These are phyloP conservation scores for Coregonus ussuriensis DNA, from an alignment of 2,797 vertebrate species.

Conservation along the genomic window DNA sequence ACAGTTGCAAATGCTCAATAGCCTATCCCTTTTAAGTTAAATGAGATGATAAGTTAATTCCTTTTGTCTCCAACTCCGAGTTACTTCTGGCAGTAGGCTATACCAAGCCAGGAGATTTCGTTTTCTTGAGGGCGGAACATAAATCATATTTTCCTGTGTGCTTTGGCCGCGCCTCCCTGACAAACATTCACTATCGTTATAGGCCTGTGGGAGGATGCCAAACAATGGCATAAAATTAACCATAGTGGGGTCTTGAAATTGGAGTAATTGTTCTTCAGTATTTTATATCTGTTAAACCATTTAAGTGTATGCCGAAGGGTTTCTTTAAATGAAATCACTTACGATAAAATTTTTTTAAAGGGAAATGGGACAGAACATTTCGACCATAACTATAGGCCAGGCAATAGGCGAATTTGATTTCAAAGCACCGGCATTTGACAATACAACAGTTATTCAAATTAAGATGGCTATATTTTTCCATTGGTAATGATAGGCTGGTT, in stretches of 20 bases:
- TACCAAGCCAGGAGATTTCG: conserved; percentile 59
- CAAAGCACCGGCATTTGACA: too few species aligned
- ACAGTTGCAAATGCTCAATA: conserved; percentile 13
- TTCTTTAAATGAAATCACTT: not conserved
- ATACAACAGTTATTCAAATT: too few species aligned
- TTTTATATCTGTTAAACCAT: not conserved
- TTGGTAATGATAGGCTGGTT: not conserved
- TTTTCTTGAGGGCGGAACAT: conserved; percentile 82
- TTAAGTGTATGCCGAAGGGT: not conserved
- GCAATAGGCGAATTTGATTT: too few species aligned
- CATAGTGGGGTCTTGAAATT: not conserved
- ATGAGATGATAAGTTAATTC: not conserved
- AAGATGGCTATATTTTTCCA: too few species aligned
- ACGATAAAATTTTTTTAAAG: too few species aligned
- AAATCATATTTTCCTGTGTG: conserved; percentile 51
- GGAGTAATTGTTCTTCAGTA: not conserved
- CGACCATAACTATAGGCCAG: too few species aligned
- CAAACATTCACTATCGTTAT: not conserved
- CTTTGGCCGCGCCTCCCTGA: conserved; percentile 79
- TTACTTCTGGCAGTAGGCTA: conserved; percentile 24
- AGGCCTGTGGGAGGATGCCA: not conserved
- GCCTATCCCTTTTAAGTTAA: not conserved
- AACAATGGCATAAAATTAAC: not conserved
- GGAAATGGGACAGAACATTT: too few species aligned
- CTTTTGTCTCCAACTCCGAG: conserved; percentile 24